phyloP scores from a whole-genome alignment of 2,797 vertebrate species.

The Florisuga fusca region DNA sequence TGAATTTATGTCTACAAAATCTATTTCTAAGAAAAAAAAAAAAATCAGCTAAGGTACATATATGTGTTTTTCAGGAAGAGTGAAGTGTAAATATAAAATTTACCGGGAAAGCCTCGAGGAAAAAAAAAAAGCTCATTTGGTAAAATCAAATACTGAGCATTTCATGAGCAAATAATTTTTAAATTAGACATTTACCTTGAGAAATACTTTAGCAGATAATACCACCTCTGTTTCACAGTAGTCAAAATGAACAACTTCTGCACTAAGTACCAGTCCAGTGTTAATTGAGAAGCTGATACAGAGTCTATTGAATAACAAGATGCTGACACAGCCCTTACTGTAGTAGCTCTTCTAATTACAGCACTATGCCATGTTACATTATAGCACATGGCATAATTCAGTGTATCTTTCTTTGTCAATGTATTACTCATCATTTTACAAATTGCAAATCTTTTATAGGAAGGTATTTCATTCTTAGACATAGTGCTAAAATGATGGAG shows the following conservation, averaged over 20 bases:
- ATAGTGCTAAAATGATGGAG: constrained; percentile 58
- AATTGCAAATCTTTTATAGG: constrained; percentile 65
- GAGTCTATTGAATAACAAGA: constrained; percentile 38
- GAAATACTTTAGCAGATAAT: background rate
- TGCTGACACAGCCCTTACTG: constrained; percentile 33
- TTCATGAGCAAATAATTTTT: background rate
- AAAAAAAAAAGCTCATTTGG: background rate
- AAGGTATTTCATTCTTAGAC: constrained; percentile 60
- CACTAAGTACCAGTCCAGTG: background rate
- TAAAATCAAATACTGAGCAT: background rate
- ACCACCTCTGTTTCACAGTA: background rate
- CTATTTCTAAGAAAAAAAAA: background rate
- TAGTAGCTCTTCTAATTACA: constrained; percentile 8
- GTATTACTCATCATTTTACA: constrained; percentile 68
- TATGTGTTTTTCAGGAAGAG: background rate
- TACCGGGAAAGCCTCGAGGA: background rate
- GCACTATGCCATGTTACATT: background rate
- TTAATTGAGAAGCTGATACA: constrained; percentile 9
- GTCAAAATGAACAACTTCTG: background rate
- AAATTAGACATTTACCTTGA: background rate
- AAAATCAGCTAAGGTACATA: accelerated
- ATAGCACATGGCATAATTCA: constrained; percentile 49
- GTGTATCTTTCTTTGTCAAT: constrained; percentile 55
- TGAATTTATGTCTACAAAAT: background rate
- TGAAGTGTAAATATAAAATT: background rate